Percentiles rank a stretch among this genome's conserved stretches.
These are phyloP conservation scores for Odocoileus virginianus DNA, from an alignment of 2,113 vertebrate species.

Conservation along the genomic window DNA sequence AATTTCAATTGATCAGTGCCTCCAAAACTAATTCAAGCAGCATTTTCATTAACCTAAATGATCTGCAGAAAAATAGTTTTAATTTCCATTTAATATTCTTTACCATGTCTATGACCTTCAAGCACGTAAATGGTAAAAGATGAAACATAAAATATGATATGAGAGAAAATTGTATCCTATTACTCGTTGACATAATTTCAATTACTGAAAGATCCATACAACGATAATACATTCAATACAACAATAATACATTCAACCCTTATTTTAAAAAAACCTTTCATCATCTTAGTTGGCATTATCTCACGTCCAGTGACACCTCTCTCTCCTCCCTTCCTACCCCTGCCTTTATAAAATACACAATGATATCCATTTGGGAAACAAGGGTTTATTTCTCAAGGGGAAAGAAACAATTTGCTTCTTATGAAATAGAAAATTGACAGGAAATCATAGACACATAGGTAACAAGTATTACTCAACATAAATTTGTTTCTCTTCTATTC, in stretches of 20 bases:
- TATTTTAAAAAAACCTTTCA: neutral
- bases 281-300: neutral
- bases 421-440: neutral
- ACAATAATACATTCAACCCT: neutral
- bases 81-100: neutral
- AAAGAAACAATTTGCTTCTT: neutral
- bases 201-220: neutral
- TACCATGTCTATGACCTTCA: neutral
- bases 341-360: neutral
- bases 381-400: neutral
- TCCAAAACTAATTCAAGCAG: neutral
- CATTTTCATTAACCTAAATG: conserved; percentile 45
- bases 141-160: neutral
- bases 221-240: neutral
- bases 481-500: neutral
- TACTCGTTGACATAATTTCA: neutral
- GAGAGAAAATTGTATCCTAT: neutral
- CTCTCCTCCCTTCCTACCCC: fast-evolving
- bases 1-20: conserved; percentile 24
- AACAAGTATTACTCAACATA: neutral
- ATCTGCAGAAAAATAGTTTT: neutral
- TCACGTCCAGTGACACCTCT: neutral
- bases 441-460: neutral
- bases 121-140: neutral
- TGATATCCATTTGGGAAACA: neutral